These are phyloP conservation scores for Microtus montanus DNA, from an alignment of 2,113 vertebrate genomes.

Conservation along the genomic window DNA sequence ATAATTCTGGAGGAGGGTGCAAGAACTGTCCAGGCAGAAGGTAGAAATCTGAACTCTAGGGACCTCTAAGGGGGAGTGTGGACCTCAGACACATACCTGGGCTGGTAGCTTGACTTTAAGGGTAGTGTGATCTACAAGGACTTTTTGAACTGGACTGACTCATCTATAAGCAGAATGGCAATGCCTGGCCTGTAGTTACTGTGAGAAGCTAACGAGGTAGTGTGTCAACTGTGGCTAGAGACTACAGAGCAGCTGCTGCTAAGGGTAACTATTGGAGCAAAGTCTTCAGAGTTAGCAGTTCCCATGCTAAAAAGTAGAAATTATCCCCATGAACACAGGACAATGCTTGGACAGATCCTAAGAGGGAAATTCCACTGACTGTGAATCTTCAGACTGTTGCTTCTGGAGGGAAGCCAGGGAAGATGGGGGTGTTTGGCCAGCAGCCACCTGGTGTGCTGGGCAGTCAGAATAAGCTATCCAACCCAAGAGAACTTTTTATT, in stretches of 20 bases:
- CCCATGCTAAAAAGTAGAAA: background rate
- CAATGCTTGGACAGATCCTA: background rate
- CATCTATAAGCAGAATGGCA: background rate
- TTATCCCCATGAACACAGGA: background rate
- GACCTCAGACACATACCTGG: background rate
- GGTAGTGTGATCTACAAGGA: background rate
- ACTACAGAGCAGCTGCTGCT: background rate
- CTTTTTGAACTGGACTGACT: background rate
- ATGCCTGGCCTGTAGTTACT: background rate
- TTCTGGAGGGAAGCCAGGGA: constrained; percentile 21
- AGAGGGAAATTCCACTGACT: background rate
- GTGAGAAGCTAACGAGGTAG: background rate
- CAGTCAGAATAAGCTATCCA: background rate
- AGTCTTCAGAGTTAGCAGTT: background rate
- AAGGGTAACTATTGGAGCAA: background rate
- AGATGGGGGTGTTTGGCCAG: background rate
- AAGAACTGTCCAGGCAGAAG: background rate
- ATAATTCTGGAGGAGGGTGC: background rate
- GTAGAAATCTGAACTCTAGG: background rate
- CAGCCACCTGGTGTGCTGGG: background rate
- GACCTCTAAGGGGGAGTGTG: background rate
- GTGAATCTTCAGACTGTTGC: background rate
- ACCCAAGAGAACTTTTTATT: background rate
- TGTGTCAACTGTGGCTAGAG: too few species aligned
- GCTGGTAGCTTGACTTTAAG: background rate